These are phyloP conservation scores for Cebidichthys violaceus DNA, from an alignment of 2,113 vertebrate genomes.

Conservation along the genomic window DNA sequence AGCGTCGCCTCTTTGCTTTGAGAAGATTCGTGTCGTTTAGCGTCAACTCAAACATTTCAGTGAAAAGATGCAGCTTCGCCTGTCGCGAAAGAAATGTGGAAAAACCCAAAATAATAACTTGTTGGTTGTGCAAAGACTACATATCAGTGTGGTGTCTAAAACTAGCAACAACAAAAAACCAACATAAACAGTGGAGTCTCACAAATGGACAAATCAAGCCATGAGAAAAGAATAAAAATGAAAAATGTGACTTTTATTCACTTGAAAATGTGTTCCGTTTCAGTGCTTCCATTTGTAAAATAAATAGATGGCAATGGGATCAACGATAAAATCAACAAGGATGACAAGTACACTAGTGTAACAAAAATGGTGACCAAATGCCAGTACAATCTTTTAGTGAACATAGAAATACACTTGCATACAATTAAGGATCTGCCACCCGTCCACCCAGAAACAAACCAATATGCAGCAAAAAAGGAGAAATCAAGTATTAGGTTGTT, in stretches of 20 bases:
- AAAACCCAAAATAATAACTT: background rate
- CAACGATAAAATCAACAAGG: slow-evolving; percentile 85
- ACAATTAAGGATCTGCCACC: slow-evolving; percentile 65
- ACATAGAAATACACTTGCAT: slow-evolving; percentile 80
- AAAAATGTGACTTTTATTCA: slow-evolving; percentile 81
- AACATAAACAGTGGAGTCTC: slow-evolving; percentile 29
- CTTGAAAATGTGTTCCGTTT: slow-evolving; percentile 88
- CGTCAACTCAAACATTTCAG: background rate
- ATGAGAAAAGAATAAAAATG: slow-evolving; percentile 71
- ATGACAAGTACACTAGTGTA: slow-evolving; percentile 85
- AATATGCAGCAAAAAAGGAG: slow-evolving; percentile 80
- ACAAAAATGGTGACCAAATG: slow-evolving; percentile 82
- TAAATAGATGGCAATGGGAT: slow-evolving; percentile 93
- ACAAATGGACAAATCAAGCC: slow-evolving; percentile 64
- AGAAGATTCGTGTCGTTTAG: background rate
- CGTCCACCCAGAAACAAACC: slow-evolving; percentile 30
- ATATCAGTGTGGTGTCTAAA: slow-evolving; percentile 2
- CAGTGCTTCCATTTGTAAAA: slow-evolving; percentile 88
- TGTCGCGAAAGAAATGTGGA: background rate
- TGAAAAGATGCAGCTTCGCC: slow-evolving; percentile 15
- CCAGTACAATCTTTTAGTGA: slow-evolving; percentile 86
- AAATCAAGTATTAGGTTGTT: slow-evolving; percentile 73
- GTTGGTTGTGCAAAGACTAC: background rate
- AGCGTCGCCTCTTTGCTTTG: background rate
- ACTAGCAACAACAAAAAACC: background rate